Conservation (phyloP, 2,888 invertebrate species). For the Heliconius cydno region DNA sequence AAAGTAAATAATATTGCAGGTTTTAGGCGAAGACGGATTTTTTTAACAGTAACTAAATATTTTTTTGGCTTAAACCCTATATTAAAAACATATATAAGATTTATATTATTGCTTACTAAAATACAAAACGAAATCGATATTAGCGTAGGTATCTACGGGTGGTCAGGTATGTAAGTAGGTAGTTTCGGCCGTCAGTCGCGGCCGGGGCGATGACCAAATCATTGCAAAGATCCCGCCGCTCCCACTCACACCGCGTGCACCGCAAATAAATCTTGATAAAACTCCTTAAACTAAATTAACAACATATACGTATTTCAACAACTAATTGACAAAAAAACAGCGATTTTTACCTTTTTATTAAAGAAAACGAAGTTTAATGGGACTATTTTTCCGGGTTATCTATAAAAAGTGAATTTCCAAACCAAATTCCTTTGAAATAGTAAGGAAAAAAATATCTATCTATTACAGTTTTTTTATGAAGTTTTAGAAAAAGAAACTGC, state of each 20-base stretch:
- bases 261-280: constrained; percentile 61
- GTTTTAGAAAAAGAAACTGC: constrained; percentile 24
- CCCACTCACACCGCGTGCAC: constrained; percentile 54
- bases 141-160: constrained; percentile 25
- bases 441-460: constrained; percentile 10
- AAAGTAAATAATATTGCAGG: too few species aligned
- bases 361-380: constrained; percentile 6
- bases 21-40: too few species aligned
- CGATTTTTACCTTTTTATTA: neutral
- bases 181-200: constrained; percentile 30
- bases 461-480: constrained; percentile 13
- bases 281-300: constrained; percentile 63
- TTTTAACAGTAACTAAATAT: too few species aligned
- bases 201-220: constrained; percentile 78
- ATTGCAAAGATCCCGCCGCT: constrained; percentile 74
- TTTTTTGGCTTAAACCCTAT: neutral
- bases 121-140: neutral
- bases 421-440: neutral
- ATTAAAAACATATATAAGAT: neutral
- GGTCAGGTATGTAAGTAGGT: constrained; percentile 39
- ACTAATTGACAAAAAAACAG: constrained; percentile 22
- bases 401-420: neutral
- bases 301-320: constrained; percentile 43
- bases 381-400: constrained; percentile 16
- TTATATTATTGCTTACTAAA: neutral